phyloP scores from a whole-genome alignment of 1,140 invertebrate genomes.

The Arion vulgaris region DNA sequence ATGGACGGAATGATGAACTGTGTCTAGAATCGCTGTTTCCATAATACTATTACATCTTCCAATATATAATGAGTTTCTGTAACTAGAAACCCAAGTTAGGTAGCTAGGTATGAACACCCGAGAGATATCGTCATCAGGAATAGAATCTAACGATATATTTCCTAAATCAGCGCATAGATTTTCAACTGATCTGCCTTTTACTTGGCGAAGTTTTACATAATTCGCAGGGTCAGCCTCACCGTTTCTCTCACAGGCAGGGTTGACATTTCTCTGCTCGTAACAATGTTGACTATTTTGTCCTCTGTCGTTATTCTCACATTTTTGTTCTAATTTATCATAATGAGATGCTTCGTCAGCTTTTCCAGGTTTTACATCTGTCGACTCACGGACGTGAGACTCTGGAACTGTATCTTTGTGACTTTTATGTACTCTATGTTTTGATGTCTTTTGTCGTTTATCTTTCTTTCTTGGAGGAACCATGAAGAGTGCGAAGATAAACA shows the following conservation, averaged over 20 bases:
- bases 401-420: background rate
- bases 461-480: slow-evolving; percentile 1
- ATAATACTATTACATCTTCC: background rate
- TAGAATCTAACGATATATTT: background rate
- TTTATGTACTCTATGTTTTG: background rate
- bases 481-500: slow-evolving; percentile 25
- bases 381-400: background rate
- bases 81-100: background rate
- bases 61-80: background rate
- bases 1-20: background rate
- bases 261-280: background rate
- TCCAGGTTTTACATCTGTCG: background rate
- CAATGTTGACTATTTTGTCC: background rate
- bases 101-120: slow-evolving; percentile 16
- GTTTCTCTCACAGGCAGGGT: background rate
- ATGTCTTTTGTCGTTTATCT: background rate
- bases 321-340: background rate
- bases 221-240: background rate
- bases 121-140: slow-evolving; percentile 30
- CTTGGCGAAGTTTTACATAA: background rate
- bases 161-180: too few species aligned
- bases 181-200: background rate
- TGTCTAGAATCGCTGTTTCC: background rate
- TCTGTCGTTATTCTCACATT: background rate
- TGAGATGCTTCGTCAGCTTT: background rate